Conservation (phyloP, 2,888 invertebrate species). For the Metacarcinus magister region DNA sequence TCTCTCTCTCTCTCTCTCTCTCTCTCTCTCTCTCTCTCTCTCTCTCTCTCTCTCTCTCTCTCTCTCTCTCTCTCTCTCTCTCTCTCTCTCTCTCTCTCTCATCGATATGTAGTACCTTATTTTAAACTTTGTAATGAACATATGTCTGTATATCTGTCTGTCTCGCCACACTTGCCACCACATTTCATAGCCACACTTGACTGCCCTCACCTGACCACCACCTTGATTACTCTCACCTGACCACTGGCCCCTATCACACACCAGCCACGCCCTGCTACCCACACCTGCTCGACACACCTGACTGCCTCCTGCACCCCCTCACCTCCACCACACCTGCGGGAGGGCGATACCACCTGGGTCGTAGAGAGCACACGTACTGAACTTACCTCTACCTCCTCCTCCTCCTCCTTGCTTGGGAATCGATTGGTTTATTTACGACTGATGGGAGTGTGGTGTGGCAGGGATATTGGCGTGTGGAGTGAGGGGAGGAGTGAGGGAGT, state of each 20-base stretch:
- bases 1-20: not conserved
- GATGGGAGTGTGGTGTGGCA: not conserved
- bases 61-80: not conserved
- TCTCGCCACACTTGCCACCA: not conserved
- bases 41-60: not conserved
- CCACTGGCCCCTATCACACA: not conserved
- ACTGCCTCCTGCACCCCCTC: not conserved
- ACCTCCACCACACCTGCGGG: not conserved
- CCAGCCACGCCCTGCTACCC: constrained; percentile 19
- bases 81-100: not conserved
- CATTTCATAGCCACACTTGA: not conserved
- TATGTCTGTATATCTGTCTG: not conserved
- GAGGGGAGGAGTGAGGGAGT: too few relatives aligned
- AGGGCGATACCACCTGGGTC: not conserved
- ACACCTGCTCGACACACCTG: constrained; percentile 10
- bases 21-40: not conserved
- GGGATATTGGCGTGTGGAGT: not conserved
- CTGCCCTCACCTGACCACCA: not conserved
- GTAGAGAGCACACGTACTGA: not conserved
- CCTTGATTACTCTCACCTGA: not conserved
- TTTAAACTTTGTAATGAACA: not conserved
- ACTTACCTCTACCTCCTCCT: not conserved
- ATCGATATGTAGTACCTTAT: not conserved
- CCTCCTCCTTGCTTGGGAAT: not conserved
- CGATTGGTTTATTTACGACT: not conserved